Evolutionary conservation across 2,888 invertebrate species (phyloP).

Genomic region (Antheraea yamamai): DNA sequence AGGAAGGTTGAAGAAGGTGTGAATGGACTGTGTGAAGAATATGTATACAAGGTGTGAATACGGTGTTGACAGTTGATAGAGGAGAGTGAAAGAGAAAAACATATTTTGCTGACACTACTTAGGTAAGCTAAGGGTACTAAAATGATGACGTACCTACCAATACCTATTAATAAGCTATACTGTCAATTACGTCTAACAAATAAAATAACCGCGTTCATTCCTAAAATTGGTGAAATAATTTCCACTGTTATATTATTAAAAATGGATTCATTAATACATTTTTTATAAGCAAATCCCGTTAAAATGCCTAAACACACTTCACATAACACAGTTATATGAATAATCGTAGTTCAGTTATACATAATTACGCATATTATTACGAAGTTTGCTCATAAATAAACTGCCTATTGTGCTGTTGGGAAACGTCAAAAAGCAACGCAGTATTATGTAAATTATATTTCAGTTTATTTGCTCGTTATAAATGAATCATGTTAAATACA

Average conservation of each 20-base stretch:
- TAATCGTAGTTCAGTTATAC: conserved; percentile 16
- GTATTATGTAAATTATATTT: conserved; percentile 26
- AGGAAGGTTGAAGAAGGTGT: too few species aligned
- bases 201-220: too few species aligned
- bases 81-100: too few species aligned
- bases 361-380: conserved; percentile 29
- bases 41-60: too few species aligned
- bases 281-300: background rate
- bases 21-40: too few species aligned
- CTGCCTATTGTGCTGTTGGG: conserved; percentile 45
- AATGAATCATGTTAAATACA: background rate
- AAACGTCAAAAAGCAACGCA: conserved; percentile 28
- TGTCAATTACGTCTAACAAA: too few species aligned
- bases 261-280: background rate
- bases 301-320: conserved; percentile 27
- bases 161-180: too few species aligned
- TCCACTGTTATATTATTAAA: background rate
- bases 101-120: too few species aligned
- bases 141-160: too few species aligned
- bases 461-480: conserved; percentile 38
- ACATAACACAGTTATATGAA: conserved; percentile 26
- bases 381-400: conserved; percentile 34
- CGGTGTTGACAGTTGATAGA: too few species aligned
- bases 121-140: too few species aligned
- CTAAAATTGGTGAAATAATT: too few species aligned